These are phyloP conservation scores for Heterotis niloticus DNA, from an alignment of 2,113 vertebrate species.

Conservation along the genomic window DNA sequence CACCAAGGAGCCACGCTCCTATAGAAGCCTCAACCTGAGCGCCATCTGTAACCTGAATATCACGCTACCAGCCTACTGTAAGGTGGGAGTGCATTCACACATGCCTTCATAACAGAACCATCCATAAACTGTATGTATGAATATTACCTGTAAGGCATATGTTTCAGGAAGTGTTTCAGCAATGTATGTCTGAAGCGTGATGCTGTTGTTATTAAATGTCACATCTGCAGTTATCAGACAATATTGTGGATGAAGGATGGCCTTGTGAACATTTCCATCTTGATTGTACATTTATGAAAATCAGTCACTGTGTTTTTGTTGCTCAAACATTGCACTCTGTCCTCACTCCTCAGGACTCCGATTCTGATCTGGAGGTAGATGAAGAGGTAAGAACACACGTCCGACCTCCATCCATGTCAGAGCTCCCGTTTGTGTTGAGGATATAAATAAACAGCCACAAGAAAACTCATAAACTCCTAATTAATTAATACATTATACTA, in stretches of 20 bases:
- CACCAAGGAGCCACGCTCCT: conserved; percentile 93
- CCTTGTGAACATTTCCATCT: no score
- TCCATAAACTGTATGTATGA: background rate
- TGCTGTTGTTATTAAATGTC: no score
- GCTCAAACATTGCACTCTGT: conserved; percentile 46
- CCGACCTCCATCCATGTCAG: background rate
- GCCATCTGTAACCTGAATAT: conserved; percentile 98
- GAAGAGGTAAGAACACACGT: conserved; percentile 79
- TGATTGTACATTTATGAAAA: background rate
- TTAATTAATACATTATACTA: no score
- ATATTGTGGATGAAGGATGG: no score
- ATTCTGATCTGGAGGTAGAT: conserved; percentile 93
- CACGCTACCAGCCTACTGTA: conserved; percentile 73
- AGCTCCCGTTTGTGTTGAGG: background rate
- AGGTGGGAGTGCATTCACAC: conserved; percentile 56
- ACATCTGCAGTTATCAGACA: no score
- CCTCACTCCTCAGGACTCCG: conserved; percentile 79
- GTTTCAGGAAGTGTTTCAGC: no score
- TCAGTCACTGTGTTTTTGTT: conserved; percentile 35
- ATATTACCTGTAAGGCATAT: background rate
- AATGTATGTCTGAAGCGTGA: background rate
- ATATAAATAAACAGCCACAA: no score
- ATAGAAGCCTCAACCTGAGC: conserved; percentile 86
- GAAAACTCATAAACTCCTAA: no score
- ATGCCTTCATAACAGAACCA: background rate